Base-by-base conservation (phyloP, 2,888 invertebrate genomes). In the Ormyrus thymus region DNA sequence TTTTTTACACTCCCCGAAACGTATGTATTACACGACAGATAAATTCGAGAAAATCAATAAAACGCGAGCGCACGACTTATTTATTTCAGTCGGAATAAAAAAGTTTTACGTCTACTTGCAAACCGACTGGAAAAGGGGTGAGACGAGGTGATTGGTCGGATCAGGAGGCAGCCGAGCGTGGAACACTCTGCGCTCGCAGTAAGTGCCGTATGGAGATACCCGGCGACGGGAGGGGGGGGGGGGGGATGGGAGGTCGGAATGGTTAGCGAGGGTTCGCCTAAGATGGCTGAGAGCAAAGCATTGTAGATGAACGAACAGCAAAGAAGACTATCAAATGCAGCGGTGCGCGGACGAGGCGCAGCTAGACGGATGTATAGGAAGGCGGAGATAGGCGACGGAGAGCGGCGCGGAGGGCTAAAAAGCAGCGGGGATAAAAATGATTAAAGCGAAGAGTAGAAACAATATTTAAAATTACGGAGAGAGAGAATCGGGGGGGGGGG, bases 121-220 rank as follows among this genome's bases (percentile, higher is more conserved):
- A 51, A 46, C 65, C 50, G 43, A 50, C 53, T 50, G 56, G 51
- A 72, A 72, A 59, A 59, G 50, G 65, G 50, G 71, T 59, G 9
- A 65, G 53, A 61, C 46, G 46, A 29, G 48, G 51, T 45, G 51
- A 78, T 59, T 56, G 66, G 45, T 13, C 15, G 48, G 77, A 72
- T 65, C 45, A 65, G 58, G 48, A 46, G 62, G 84, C 85, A 85
- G 84, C 84, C 75, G 74, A 85, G 84, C 83, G 84, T 85, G 87
- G 87, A 87, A 87, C 88, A 86, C 86, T 86, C 86, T 85, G 85
- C 86, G 84, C 84, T 83, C 81, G 83, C 29, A 29, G 86, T 88
- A 87, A 88, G 88, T 87, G 87, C 86, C 85, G 87, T 87, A 88
- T 88, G 87, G 86, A 86, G 87, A 88, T 87, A 87, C 86, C 86